Evolutionary conservation across 2,113 vertebrate species (phyloP), one percentile per base, ranked within the genome.

Genomic region (Malurus cyaneus): DNA sequence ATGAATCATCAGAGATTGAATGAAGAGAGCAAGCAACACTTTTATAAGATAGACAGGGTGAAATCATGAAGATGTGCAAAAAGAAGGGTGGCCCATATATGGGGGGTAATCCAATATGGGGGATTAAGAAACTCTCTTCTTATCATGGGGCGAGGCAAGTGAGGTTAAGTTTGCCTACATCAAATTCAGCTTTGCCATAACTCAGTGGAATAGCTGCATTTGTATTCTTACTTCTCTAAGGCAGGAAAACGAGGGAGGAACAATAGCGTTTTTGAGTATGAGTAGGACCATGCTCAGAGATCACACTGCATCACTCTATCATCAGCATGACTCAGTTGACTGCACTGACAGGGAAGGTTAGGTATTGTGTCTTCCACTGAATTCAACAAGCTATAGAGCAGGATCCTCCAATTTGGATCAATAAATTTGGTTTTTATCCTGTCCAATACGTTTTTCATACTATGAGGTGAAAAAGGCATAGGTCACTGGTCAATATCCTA

Each of bases 321-420:
- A 49, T 49, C 17, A 60, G 36, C 9, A 12, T 31, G 25, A 53
- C 29, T 59, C n/a, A 69, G 46, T 42, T 8, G 44, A 36, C 53
- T 67, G 26, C 2, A 2, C 2, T 5, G 25, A 13, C 1, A 3
- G 19, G 32, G 11, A 47, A 49, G 18, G 15, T 31, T 73, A 28
- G 29, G 12, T 34, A 8, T 18, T 21, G 9, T 53, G 24, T 77
- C n/a, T 72, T 76, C 36, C 19, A 52, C 18, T 29, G 15, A 78
- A 41, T 87, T 81, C 56, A 87, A 32, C 16, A 39, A 66, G 3
- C 28, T 74, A 29, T 32, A 53, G 34, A 47, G 25, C 21, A 79
- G 42, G 17, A 90, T 81, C 44, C 44, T 67, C 46, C 62, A 23
- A 59, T 50, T 29, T 59, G 17, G 15, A n/a, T 21, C 5, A 32